phyloP scores from a whole-genome alignment of 2,113 vertebrate species.

The Xiphophorus hellerii region DNA sequence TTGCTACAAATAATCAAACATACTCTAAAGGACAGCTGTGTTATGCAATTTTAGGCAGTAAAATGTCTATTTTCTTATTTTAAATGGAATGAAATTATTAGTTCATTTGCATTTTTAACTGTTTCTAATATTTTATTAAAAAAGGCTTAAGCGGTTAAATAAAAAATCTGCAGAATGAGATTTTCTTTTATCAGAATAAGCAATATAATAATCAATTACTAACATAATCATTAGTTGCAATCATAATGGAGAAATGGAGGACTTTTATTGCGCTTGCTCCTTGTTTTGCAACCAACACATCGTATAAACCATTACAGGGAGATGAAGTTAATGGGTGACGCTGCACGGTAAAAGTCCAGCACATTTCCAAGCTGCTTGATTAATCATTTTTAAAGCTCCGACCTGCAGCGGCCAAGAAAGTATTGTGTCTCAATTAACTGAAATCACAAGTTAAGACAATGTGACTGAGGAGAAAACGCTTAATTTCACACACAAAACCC shows the following conservation, averaged over 20 bases:
- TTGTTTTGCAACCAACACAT: background rate
- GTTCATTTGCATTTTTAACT: too few relatives aligned
- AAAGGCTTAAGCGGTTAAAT: too few relatives aligned
- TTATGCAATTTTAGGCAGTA: too few relatives aligned
- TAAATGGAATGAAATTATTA: too few relatives aligned
- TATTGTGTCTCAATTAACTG: background rate
- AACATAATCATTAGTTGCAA: too few relatives aligned
- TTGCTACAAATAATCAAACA: too few relatives aligned
- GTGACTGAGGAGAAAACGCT: background rate
- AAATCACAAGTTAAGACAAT: slow-evolving; percentile 4
- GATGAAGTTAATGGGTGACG: background rate
- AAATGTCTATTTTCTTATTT: too few relatives aligned
- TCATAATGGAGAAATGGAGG: background rate
- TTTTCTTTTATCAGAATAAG: too few relatives aligned
- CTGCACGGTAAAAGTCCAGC: background rate
- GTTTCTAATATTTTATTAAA: too few relatives aligned
- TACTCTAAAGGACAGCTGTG: too few relatives aligned
- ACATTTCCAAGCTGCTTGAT: slow-evolving; percentile 2
- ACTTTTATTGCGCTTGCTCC: background rate
- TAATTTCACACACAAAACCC: slow-evolving; percentile 22
- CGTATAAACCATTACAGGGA: background rate
- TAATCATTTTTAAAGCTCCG: background rate
- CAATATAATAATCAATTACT: too few relatives aligned
- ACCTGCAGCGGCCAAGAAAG: background rate
- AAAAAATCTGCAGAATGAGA: too few relatives aligned